These are phyloP conservation scores for Syrmaticus mikado DNA, from an alignment of 2,113 vertebrate genomes.

Conservation along the genomic window DNA sequence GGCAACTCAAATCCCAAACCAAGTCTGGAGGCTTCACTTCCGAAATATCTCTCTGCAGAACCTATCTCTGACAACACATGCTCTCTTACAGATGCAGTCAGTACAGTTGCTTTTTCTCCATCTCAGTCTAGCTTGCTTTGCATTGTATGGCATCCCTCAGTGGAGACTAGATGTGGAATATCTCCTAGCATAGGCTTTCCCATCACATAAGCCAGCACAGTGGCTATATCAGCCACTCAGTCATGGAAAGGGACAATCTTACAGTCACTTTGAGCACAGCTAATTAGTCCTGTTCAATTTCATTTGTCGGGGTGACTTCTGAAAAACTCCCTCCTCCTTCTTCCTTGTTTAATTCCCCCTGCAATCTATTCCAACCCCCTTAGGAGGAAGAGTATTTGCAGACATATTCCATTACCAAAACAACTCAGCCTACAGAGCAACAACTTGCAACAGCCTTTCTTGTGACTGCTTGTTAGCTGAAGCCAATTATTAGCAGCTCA, in stretches of 20 bases:
- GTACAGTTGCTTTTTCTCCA: neutral
- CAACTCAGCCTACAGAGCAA: neutral
- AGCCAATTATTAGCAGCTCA: neutral
- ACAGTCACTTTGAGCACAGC: neutral
- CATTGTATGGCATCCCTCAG: neutral
- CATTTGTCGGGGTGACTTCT: neutral
- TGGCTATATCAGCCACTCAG: neutral
- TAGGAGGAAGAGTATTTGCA: conserved; percentile 18
- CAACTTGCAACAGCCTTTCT: conserved; percentile 24
- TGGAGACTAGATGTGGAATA: neutral
- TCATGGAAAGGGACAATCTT: neutral
- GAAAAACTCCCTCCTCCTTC: neutral
- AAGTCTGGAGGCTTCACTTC: neutral
- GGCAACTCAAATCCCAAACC: neutral
- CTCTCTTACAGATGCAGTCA: neutral
- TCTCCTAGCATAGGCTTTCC: neutral
- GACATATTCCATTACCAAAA: conserved; percentile 32
- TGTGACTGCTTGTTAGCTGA: conserved; percentile 4
- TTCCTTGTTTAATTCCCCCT: neutral
- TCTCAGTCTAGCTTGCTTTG: neutral
- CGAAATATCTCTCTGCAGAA: neutral
- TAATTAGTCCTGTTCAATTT: neutral
- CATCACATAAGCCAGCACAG: neutral
- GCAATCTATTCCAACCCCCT: neutral
- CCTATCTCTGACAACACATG: neutral